Base-by-base conservation (phyloP, 2,888 invertebrate genomes). In the Julus scandinavius region DNA sequence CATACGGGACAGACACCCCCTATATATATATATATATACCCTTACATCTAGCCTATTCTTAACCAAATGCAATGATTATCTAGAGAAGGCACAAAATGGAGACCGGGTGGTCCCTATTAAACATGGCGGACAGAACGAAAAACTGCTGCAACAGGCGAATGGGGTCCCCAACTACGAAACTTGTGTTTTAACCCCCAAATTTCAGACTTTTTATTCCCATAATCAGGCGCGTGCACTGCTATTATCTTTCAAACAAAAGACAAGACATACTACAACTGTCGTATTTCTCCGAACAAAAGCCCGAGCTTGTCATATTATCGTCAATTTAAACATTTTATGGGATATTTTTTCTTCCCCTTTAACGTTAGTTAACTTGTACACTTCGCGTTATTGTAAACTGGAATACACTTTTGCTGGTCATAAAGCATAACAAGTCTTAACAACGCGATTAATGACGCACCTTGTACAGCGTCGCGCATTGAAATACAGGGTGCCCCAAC, bases 61-160 rank as follows among this genome's bases (percentile, higher is more conserved):
- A 63, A 63, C 63, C 63, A 63, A 63, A 63, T 63, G n/a, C 63
- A 63, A 63, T n/a, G 63, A 63, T 63, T 63, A 63, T 17, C 63
- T 63, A n/a, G 63, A 63, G 63, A 63, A 2, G 63, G n/a, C 17
- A 63, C 63, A 17, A n/a, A 63, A 63, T 63, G 63, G 63, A 63
- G 63, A n/a, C 63, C 63, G 63, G 63, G 63, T 63, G 63, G 63
- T 63, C 63, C 63, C 63, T 63, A 63, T 63, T 63, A 63, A 63
- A 63, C 13, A 63, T 63, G 63, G 63, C 63, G 63, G 63, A 63
- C 63, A 7, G 63, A 63, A 63, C 17, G 13, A 4, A 63, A 63
- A n/a, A 63, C 29, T 29, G 29, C 29, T 29, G 29, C 63, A 63
- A 63, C n/a, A n/a, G 17, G 4, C n/a, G 63, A 63, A 29, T 29